Evolutionary conservation across 2,797 vertebrate genomes (phyloP).

Genomic region (Peromyscus melanophrys): DNA sequence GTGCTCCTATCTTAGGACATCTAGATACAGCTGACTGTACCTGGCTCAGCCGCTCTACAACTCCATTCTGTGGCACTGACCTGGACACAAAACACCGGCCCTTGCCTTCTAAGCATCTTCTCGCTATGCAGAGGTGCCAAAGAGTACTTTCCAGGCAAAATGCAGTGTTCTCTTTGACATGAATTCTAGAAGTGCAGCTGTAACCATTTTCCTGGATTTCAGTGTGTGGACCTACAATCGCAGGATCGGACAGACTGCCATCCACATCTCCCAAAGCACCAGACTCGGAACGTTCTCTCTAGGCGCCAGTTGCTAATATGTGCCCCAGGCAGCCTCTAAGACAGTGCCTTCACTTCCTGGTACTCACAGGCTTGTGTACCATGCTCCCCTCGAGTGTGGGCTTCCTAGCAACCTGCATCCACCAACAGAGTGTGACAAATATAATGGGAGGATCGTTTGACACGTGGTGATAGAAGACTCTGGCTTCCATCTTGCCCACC

Average conservation of each 20-base stretch:
- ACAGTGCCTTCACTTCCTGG: background rate
- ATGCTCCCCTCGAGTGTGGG: background rate
- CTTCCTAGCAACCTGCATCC: background rate
- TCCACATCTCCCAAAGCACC: background rate
- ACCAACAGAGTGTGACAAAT: background rate
- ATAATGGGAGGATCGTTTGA: background rate
- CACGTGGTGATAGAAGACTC: background rate
- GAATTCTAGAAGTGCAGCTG: background rate
- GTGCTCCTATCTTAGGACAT: background rate
- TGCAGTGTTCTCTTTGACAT: background rate
- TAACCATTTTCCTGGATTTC: background rate
- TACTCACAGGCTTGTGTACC: background rate
- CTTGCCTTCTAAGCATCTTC: background rate
- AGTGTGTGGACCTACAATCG: background rate
- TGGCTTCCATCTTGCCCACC: background rate
- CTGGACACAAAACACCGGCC: background rate
- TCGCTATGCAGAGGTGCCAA: background rate
- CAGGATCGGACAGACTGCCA: background rate
- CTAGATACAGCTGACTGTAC: background rate
- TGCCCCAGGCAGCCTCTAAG: background rate
- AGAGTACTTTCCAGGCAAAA: constrained; percentile 2
- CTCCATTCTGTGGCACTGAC: background rate
- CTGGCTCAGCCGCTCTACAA: background rate
- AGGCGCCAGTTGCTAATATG: background rate
- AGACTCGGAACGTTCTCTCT: background rate